Percentiles rank a stretch among this genome's conserved stretches.
Evolutionary conservation across 2,888 invertebrate genomes (phyloP).

Genomic region (Mantis religiosa): DNA sequence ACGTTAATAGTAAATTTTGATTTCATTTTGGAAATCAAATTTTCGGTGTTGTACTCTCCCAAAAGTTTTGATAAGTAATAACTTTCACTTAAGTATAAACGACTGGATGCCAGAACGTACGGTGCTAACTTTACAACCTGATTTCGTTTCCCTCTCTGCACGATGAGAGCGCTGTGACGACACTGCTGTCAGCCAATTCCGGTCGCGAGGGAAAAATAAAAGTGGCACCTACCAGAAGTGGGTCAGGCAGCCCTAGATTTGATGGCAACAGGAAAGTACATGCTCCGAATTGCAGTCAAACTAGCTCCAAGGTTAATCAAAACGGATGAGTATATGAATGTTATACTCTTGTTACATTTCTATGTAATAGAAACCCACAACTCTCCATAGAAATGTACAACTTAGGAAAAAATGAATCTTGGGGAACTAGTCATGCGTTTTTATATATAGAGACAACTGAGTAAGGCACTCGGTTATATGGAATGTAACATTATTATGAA

Average conservation of each 20-base stretch:
- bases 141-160: background rate
- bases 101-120: background rate
- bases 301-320: background rate
- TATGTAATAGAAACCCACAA: background rate
- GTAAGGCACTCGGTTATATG: too few species aligned
- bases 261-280: background rate
- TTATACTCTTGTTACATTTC: background rate
- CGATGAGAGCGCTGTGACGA: background rate
- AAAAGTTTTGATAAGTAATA: too few species aligned
- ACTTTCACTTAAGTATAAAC: too few species aligned
- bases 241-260: background rate
- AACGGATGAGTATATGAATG: background rate
- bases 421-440: too few species aligned
- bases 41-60: too few species aligned
- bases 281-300: background rate
- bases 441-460: too few species aligned
- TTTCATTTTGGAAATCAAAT: too few species aligned
- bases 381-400: too few species aligned
- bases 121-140: background rate
- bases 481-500: too few species aligned
- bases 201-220: background rate
- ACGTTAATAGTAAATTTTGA: too few species aligned
- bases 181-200: background rate
- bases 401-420: too few species aligned
- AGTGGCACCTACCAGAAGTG: background rate